phyloP scores from a whole-genome alignment of 1,140 invertebrate species.

The Varroa destructor region DNA sequence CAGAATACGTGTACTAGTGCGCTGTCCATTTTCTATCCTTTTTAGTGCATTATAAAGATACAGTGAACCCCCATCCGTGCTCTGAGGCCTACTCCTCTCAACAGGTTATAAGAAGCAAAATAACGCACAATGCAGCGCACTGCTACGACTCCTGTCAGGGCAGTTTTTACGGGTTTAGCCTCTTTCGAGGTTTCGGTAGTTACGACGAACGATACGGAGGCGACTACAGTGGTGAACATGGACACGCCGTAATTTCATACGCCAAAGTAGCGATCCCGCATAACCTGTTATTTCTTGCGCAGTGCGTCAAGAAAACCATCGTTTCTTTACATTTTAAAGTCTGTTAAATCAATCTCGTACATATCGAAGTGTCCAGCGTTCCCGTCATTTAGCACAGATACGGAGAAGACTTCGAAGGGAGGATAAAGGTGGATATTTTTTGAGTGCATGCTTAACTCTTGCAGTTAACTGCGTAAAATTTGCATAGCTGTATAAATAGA shows the following conservation, averaged over 20 bases:
- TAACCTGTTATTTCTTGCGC: slow-evolving; percentile 3
- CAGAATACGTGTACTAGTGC: too few relatives aligned
- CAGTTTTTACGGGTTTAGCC: neutral
- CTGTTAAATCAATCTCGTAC: slow-evolving; percentile 24
- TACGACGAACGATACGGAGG: neutral
- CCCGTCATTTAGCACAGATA: neutral
- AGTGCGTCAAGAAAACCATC: slow-evolving; percentile 1
- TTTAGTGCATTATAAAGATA: too few relatives aligned
- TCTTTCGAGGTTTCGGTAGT: neutral
- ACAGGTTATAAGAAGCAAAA: too few relatives aligned
- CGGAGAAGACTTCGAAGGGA: neutral
- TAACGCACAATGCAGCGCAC: neutral
- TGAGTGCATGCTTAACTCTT: too few relatives aligned
- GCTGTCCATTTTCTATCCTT: too few relatives aligned
- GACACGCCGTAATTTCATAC: slow-evolving; percentile 6
- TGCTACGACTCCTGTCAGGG: neutral
- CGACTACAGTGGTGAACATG: neutral
- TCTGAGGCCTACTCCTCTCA: too few relatives aligned
- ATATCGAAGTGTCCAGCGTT: slow-evolving; percentile 21
- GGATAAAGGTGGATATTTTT: neutral
- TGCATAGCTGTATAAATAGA: too few relatives aligned
- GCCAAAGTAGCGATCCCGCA: slow-evolving; percentile 5
- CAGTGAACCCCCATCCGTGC: too few relatives aligned
- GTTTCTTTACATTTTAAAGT: slow-evolving; percentile 9
- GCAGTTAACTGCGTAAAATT: too few relatives aligned